phyloP scores from a whole-genome alignment of 2,797 vertebrate genomes.

The Alauda arvensis region DNA sequence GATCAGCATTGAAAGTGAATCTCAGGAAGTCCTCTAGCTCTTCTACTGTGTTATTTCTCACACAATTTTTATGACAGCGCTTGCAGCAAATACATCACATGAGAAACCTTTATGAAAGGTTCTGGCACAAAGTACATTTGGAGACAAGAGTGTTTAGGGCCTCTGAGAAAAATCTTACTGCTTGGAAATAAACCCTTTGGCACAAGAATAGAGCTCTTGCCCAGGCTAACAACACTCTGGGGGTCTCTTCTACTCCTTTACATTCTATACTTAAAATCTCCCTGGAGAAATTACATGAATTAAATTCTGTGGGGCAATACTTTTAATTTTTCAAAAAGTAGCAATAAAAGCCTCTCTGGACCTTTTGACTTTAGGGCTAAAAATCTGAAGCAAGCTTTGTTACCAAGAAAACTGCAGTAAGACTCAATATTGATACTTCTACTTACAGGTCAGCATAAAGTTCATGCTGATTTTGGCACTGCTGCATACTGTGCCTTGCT shows the following conservation, averaged over 20 bases:
- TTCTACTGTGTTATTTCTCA: neutral
- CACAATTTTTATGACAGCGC: neutral
- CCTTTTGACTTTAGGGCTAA: neutral
- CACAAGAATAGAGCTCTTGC: neutral
- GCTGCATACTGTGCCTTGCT: neutral
- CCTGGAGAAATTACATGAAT: neutral
- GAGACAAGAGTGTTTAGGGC: neutral
- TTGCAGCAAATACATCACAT: neutral
- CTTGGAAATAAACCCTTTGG: constrained; percentile 17
- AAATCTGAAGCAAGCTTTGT: neutral
- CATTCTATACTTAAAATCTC: neutral
- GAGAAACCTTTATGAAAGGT: constrained; percentile 22
- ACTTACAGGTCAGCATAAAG: neutral
- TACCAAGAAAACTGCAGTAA: neutral
- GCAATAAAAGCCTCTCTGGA: neutral
- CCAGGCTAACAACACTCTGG: neutral
- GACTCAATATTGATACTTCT: neutral
- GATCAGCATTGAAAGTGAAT: neutral
- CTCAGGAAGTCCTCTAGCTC: neutral
- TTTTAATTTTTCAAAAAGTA: constrained; percentile 6
- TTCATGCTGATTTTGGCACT: neutral
- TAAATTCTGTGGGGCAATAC: neutral
- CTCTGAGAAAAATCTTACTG: neutral
- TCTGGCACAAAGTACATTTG: neutral
- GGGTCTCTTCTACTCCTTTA: neutral